Conservation (phyloP, 1,140 invertebrate species). For the Colletes latitarsis region DNA sequence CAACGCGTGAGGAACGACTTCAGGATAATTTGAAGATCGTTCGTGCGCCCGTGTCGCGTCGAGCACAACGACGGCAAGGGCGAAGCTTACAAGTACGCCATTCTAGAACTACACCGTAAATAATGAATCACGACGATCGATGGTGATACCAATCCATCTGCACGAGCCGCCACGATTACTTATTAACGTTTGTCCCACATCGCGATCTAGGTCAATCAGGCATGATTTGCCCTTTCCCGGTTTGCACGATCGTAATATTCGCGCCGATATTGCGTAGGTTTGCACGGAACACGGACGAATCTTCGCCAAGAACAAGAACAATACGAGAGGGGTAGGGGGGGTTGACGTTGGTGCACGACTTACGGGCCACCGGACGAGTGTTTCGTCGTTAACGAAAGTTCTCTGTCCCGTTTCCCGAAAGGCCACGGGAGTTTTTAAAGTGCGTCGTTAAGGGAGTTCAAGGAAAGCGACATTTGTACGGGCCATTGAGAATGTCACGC, state of each 20-base stretch:
- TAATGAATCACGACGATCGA: conserved; percentile 72
- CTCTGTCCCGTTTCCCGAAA: neutral
- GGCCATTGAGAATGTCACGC: neutral
- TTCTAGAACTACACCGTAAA: conserved; percentile 65
- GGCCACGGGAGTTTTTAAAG: conserved; percentile 4
- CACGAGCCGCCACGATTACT: conserved; percentile 65
- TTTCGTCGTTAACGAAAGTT: conserved; percentile 14
- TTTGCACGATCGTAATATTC: neutral
- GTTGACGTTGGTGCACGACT: neutral
- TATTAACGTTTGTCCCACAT: conserved; percentile 75
- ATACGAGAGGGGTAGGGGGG: neutral
- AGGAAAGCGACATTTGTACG: neutral
- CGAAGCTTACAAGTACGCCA: conserved; percentile 48
- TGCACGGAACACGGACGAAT: no score
- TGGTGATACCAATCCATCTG: conserved; percentile 64
- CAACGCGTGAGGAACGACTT: conserved; percentile 12
- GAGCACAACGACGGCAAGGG: conserved; percentile 47
- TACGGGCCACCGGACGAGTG: no score
- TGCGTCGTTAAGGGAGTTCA: neutral
- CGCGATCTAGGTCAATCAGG: conserved; percentile 63
- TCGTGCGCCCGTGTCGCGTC: conserved; percentile 33
- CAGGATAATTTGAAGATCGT: conserved; percentile 27
- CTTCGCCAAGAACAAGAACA: no score
- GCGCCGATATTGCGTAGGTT: neutral
- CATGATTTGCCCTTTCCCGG: conserved; percentile 48